Conservation (phyloP, 2,113 vertebrate genomes). For the Panthera leo region DNA sequence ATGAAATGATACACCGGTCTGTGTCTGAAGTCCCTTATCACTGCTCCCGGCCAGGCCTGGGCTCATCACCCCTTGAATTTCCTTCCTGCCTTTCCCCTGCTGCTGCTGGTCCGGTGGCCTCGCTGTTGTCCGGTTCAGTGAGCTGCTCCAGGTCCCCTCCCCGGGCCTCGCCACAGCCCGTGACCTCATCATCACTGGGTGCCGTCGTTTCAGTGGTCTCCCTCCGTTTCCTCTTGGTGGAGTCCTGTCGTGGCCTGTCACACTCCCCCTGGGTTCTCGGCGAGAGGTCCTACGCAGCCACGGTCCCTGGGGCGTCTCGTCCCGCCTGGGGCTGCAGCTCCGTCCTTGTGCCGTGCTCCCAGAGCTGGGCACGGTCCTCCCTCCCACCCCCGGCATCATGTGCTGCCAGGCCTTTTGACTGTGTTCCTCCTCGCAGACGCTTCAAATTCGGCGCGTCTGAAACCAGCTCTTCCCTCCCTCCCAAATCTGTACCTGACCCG, state of each 20-base stretch:
- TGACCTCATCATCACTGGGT: fast-evolving
- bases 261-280: not conserved
- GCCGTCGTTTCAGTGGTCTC: fast-evolving
- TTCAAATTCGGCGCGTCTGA: no score
- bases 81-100: fast-evolving
- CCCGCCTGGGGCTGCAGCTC: not conserved
- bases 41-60: fast-evolving
- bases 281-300: not conserved
- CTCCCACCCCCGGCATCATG: not conserved
- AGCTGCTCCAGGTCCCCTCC: fast-evolving
- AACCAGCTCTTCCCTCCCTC: not conserved
- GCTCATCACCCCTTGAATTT: fast-evolving
- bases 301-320: fast-evolving
- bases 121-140: fast-evolving
- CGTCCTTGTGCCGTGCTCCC: fast-evolving
- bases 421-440: fast-evolving
- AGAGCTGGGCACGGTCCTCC: not conserved
- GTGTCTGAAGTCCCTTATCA: fast-evolving
- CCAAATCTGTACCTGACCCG: not conserved
- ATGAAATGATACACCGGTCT: fast-evolving
- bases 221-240: fast-evolving
- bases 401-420: fast-evolving
- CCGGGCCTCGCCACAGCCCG: fast-evolving
- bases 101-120: fast-evolving
- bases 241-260: not conserved